phyloP scores from a whole-genome alignment of 2,888 invertebrate genomes.

The Calliopum simillimum region DNA sequence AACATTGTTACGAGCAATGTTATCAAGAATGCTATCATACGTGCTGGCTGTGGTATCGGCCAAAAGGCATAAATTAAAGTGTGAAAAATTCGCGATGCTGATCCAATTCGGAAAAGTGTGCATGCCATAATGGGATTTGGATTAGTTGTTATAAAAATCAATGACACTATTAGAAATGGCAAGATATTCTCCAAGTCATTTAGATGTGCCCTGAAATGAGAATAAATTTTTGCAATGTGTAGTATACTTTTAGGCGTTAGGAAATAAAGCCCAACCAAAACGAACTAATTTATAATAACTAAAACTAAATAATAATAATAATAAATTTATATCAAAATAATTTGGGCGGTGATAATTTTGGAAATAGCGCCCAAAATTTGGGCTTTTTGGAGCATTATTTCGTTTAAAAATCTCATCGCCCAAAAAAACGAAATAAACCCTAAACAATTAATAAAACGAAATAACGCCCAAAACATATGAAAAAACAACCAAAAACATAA shows the following conservation, averaged over 20 bases:
- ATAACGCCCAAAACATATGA: too few species aligned
- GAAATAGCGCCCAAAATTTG: too few species aligned
- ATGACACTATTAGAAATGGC: constrained; percentile 71
- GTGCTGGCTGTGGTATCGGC: constrained; percentile 71
- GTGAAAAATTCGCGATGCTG: constrained; percentile 71
- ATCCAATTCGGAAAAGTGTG: constrained; percentile 70
- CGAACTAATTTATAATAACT: too few species aligned
- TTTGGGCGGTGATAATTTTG: too few species aligned
- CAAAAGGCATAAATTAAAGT: constrained; percentile 73
- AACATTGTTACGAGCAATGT: constrained; percentile 68
- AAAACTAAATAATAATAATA: too few species aligned
- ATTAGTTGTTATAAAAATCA: constrained; percentile 71
- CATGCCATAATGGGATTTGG: constrained; percentile 70
- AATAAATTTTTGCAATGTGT: background rate
- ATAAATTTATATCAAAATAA: too few species aligned
- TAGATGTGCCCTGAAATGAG: constrained; percentile 72
- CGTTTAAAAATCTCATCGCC: too few species aligned
- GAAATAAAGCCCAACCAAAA: background rate
- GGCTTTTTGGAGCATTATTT: too few species aligned
- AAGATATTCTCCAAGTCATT: constrained; percentile 78
- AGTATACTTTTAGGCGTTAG: background rate
- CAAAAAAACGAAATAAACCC: too few species aligned
- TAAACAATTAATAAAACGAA: too few species aligned
- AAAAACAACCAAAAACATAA: too few species aligned
- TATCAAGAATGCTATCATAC: constrained; percentile 67